phyloP scores from a whole-genome alignment of 2,797 vertebrate species.

The Tarsius wallacei region DNA sequence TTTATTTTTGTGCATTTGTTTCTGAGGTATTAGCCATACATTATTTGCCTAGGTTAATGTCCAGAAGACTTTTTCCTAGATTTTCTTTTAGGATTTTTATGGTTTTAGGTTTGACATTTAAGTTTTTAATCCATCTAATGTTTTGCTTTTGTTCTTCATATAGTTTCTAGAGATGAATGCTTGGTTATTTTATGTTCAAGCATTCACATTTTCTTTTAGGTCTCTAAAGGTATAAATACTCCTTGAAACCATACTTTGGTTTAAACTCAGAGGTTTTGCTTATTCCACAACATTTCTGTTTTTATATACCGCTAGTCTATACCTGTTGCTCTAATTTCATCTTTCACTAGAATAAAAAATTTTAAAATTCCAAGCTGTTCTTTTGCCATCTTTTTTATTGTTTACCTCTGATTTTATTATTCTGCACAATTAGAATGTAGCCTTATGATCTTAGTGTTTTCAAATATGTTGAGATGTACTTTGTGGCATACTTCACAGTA shows the following conservation, averaged over 20 bases:
- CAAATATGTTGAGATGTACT: constrained; percentile 19
- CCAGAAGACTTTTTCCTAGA: background rate
- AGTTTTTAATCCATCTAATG: too few species aligned
- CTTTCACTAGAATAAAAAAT: background rate
- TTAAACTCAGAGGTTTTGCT: background rate
- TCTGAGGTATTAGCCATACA: too few species aligned
- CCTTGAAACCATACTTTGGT: background rate
- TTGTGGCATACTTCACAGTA: background rate
- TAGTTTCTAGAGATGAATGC: background rate
- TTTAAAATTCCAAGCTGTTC: background rate
- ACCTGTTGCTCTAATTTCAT: background rate
- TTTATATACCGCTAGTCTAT: background rate
- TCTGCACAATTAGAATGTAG: background rate
- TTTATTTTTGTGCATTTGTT: background rate
- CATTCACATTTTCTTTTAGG: background rate
- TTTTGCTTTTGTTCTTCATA: background rate
- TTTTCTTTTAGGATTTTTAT: background rate
- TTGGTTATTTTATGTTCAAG: constrained; percentile 3
- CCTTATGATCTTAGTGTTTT: background rate
- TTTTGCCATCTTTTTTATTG: background rate
- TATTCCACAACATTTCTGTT: background rate
- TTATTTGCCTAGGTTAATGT: too few species aligned
- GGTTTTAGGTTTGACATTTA: too few species aligned
- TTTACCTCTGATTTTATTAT: background rate
- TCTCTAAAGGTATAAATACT: background rate